phyloP scores from a whole-genome alignment of 2,113 vertebrate species.

The Ancistrus triradiatus region DNA sequence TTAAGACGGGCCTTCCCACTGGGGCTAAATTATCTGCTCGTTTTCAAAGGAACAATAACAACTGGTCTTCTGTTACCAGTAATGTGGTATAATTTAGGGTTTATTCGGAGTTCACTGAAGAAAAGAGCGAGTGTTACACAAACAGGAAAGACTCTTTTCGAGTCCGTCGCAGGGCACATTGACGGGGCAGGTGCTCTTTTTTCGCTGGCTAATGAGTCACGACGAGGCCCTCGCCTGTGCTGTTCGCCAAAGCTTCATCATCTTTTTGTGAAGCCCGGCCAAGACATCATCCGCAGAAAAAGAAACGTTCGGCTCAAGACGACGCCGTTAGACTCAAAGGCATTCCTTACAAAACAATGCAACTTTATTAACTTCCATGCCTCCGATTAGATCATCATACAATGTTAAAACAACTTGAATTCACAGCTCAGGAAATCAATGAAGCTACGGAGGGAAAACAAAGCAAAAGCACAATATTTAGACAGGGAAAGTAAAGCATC shows the following conservation, averaged over 20 bases:
- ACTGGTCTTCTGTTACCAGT: too few relatives aligned
- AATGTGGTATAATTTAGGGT: neutral
- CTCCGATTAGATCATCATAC: constrained; percentile 99
- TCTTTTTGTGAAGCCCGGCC: too few relatives aligned
- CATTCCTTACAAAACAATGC: constrained; percentile 99
- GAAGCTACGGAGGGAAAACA: constrained; percentile 86
- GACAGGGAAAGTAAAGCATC: constrained; percentile 64
- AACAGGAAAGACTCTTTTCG: too few relatives aligned
- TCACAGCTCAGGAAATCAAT: constrained; percentile 93
- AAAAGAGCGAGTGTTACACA: neutral
- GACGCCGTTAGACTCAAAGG: neutral
- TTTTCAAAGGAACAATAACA: neutral
- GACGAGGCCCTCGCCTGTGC: too few relatives aligned
- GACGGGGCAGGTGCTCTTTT: too few relatives aligned
- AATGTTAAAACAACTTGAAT: constrained; percentile 96
- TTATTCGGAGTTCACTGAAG: neutral
- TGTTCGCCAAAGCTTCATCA: too few relatives aligned
- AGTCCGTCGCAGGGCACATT: too few relatives aligned
- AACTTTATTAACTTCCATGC: constrained; percentile 99
- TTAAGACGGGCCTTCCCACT: constrained; percentile 5
- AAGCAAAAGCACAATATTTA: constrained; percentile 88
- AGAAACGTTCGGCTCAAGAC: neutral
- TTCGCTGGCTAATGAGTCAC: too few relatives aligned
- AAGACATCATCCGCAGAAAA: neutral
- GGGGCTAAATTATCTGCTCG: constrained; percentile 13